Base-by-base conservation (phyloP, 2,113 vertebrate genomes). In the Varanus komodoensis region DNA sequence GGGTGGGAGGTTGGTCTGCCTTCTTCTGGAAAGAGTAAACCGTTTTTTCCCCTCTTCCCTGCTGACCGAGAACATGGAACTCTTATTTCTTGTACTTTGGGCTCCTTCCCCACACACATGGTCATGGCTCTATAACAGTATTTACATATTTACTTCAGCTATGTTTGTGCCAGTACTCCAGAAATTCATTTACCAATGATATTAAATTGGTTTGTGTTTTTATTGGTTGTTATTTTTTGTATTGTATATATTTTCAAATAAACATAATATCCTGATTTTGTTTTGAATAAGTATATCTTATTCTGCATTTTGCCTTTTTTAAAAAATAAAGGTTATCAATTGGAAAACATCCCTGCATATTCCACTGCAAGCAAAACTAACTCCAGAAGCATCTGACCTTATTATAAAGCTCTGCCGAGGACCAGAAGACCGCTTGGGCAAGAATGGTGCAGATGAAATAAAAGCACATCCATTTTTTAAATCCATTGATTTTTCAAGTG, bases 331-430 rank as follows among this genome's bases (percentile, higher is more conserved):
- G 99, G 99, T 99, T 95, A 99, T 99, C 95, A 99, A 98, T 97
- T 99, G 99, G 99, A 98, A 99, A 95, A 98, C 97, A 90, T 97
- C 98, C 57, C 98, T 99, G 94, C 98, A 99, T 96, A 98, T 99
- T 93, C 99, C 99, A 57, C 97, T 97, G 4, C 98, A 98, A 83
- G 98, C 98, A 95, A 99, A 98, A 95, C 93, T 99, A 94, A 98
- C 98, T 94, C 97, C 99, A 1, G 99, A 99, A 95, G 99, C 99
- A 0, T 99, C 99, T 0, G 99, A 99, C 87, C 98, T 99, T 89
- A 99, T 99, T 50, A 97, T 99, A 34, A 99, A 99, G 90, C 96
- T 99, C 80, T 99, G 99, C 95, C 98, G 99, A 74, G 98, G 98
- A 54, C 99, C 98, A 15, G 99, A 99, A 95, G 99, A 99, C 94